Percentiles rank a stretch among this genome's conserved stretches.
Evolutionary conservation across 2,888 invertebrate species (phyloP).

Genomic region (Thyatira batis): DNA sequence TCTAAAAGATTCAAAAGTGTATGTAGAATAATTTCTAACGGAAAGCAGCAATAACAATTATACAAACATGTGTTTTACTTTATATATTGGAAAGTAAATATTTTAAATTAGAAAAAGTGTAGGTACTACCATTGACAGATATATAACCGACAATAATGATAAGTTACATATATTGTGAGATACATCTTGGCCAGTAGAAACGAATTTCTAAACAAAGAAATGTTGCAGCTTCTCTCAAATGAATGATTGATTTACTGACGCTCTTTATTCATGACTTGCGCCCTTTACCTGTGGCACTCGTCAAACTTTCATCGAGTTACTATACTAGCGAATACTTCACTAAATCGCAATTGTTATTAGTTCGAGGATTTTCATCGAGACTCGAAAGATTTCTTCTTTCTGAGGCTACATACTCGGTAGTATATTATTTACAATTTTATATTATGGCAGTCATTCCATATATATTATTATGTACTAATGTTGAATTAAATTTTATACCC

Average conservation of each 20-base stretch:
- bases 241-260: constrained; percentile 9
- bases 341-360: constrained; percentile 51
- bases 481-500: no score
- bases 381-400: constrained; percentile 6
- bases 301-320: constrained; percentile 47
- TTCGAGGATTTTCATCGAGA: constrained; percentile 36
- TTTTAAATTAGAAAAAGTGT: no score
- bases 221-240: not conserved
- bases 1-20: not conserved
- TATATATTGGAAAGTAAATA: no score
- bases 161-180: no score
- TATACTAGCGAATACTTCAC: constrained; percentile 33
- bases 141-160: no score
- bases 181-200: no score
- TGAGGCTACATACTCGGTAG: not conserved
- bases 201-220: not conserved
- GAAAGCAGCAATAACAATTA: no score
- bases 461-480: no score
- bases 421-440: constrained; percentile 7
- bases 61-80: no score
- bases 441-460: not conserved
- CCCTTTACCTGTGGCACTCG: constrained; percentile 34
- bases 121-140: no score
- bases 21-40: constrained; percentile 5
- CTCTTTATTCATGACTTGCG: constrained; percentile 29